Conservation (phyloP, 2,888 invertebrate species). For the Apoda limacodes region DNA sequence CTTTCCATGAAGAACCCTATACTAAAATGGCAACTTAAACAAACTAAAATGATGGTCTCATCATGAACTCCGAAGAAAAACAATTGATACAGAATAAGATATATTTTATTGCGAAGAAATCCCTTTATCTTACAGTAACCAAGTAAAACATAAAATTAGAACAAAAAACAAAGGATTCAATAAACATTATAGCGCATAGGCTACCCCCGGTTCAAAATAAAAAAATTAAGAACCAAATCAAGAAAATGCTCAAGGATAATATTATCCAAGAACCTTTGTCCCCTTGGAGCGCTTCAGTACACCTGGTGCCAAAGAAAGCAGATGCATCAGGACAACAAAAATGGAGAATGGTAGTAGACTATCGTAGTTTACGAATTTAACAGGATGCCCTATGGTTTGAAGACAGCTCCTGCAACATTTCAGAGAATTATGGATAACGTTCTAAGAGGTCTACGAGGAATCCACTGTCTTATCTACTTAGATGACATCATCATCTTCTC, state of each 20-base stretch:
- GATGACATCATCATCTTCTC: conserved; percentile 29
- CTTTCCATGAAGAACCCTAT: conserved; percentile 2
- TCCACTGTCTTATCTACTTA: conserved; percentile 24
- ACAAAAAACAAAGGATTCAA: no score
- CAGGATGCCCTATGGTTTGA: conserved; percentile 18
- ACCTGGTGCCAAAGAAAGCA: conserved; percentile 17
- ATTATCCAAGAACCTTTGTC: no score
- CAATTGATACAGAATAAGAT: conserved; percentile 9
- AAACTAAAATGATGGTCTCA: conserved; percentile 15
- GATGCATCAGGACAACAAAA: conserved; percentile 19
- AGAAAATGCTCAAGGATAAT: no score
- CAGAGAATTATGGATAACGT: conserved; percentile 21
- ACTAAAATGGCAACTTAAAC: conserved; percentile 14
- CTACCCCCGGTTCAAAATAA: no score
- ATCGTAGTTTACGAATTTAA: conserved; percentile 16
- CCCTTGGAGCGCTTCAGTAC: conserved; percentile 12
- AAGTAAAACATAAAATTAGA: conserved; percentile 1
- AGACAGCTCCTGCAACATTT: conserved; percentile 19
- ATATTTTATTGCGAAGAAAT: conserved; percentile 3
- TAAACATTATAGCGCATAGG: not conserved
- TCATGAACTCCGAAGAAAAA: conserved; percentile 27
- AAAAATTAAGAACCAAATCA: no score
- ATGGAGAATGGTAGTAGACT: conserved; percentile 21
- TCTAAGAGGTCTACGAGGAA: conserved; percentile 17
- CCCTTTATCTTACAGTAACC: conserved; percentile 1